Conservation (phyloP, 2,888 invertebrate species). For the Agrochola lota region DNA sequence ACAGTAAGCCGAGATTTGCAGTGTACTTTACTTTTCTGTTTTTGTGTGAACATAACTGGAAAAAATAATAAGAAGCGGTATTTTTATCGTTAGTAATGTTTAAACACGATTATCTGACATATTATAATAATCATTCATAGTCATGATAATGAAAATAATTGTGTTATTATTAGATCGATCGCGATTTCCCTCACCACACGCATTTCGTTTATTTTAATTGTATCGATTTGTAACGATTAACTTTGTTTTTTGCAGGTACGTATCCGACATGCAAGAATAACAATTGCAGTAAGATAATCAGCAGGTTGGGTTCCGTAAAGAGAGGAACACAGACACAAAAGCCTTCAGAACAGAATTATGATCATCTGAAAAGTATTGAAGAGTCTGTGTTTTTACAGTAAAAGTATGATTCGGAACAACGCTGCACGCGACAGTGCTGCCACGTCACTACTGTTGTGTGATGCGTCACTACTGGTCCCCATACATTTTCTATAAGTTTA, state of each 20-base stretch:
- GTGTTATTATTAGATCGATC: neutral
- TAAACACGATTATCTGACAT: neutral
- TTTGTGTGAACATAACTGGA: neutral
- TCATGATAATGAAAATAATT: neutral
- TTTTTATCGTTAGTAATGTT: neutral
- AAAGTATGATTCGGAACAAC: too few relatives aligned
- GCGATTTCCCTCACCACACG: neutral
- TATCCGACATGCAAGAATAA: constrained; percentile 44
- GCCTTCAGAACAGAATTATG: neutral
- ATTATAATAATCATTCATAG: neutral
- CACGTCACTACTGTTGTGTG: too few relatives aligned
- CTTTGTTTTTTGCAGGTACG: constrained; percentile 61
- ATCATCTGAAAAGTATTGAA: neutral
- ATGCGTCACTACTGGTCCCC: too few relatives aligned
- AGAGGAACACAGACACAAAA: neutral
- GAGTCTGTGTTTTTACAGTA: neutral
- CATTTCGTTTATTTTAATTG: constrained; percentile 2
- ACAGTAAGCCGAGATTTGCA: too few relatives aligned
- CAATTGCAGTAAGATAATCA: neutral
- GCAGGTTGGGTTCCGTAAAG: neutral
- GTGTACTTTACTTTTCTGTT: neutral
- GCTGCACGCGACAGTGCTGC: too few relatives aligned
- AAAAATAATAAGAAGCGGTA: neutral
- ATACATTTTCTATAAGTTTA: too few relatives aligned
- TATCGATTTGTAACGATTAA: constrained; percentile 11